A percentile compares a stretch with the other conserved stretches of the same genome.
phyloP scores from a whole-genome alignment of 2,113 vertebrate genomes.

The Laticauda laticaudata region DNA sequence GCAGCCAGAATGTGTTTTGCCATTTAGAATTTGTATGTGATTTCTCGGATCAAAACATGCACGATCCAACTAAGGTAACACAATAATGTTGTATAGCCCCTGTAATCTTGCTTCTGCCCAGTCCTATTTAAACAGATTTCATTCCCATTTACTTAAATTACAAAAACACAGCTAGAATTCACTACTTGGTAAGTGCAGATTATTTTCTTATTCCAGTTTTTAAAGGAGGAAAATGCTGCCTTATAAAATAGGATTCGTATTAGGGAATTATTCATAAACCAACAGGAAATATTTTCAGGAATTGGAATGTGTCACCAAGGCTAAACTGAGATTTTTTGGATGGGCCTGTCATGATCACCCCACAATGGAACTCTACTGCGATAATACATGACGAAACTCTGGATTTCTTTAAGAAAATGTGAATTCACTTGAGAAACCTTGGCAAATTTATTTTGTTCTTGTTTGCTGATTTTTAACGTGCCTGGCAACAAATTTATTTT shows the following conservation, averaged over 20 bases:
- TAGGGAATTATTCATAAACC: neutral
- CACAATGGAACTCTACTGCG: neutral
- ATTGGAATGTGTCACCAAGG: too few relatives aligned
- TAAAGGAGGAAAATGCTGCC: constrained; percentile 1
- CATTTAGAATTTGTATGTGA: neutral
- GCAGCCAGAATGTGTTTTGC: neutral
- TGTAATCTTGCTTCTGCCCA: neutral
- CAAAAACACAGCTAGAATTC: neutral
- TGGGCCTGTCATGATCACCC: neutral
- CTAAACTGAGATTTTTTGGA: neutral
- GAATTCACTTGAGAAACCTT: neutral
- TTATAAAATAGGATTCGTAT: neutral
- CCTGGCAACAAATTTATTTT: neutral
- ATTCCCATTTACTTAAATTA: neutral
- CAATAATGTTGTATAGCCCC: neutral
- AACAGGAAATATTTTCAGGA: neutral
- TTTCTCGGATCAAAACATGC: neutral
- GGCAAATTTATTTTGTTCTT: neutral
- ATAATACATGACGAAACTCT: neutral
- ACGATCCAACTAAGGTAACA: neutral
- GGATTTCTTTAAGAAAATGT: neutral
- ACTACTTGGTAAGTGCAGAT: neutral
- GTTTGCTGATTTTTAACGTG: neutral
- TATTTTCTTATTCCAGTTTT: neutral
- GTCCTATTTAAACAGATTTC: neutral